Evolutionary conservation across 1,140 invertebrate genomes (phyloP), one percentile per base, ranked within the genome.

Genomic region (Rhagoletis pomonella): DNA sequence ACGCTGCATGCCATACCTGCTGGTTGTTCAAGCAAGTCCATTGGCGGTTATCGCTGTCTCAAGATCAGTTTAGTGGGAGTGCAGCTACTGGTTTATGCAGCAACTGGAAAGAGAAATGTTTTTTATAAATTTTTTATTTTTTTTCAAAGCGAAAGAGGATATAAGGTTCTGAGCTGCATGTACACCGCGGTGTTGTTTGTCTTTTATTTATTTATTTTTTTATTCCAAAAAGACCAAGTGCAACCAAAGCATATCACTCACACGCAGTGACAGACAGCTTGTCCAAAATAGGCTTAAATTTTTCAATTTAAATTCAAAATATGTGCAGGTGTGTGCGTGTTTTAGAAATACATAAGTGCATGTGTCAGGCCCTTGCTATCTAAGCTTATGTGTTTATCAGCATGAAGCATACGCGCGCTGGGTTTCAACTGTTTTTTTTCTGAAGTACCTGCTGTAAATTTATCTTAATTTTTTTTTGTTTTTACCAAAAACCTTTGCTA

Each of bases 251-350:
- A 44, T 81, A 42, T 81, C 73, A 81, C 73, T 81, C 73, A 81
- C 44, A 6, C 29, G n/a, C n/a, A n/a, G n/a, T 9, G 9, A 9
- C 64, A 73, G 67, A 73, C 67, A 73, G 39, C 39, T 73, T 73
- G 42, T 44, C 67, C 67, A 73, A 73, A 73, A 73, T n/a, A n/a
- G n/a, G n/a, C n/a, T n/a, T n/a, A 10, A 73, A 73, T 3, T 81
- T 50, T 50, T 47, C 9, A 42, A 50, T 14, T 19, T 62, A 62
- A 62, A 62, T 62, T 62, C 17, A 0, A 62, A 62, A 81, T 55
- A n/a, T 50, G 14, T 77, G 1, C 1, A 19, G 29, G 44, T 55
- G 44, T 50, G 44, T 55, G 50, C 9, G 9, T 50, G 5, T 19
- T 55, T 55, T 10, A 42, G 47, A 55, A 81, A 73, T 44, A n/a